These are phyloP conservation scores for Apodemia hepburni DNA, from an alignment of 2,888 invertebrate genomes.

Conservation along the genomic window DNA sequence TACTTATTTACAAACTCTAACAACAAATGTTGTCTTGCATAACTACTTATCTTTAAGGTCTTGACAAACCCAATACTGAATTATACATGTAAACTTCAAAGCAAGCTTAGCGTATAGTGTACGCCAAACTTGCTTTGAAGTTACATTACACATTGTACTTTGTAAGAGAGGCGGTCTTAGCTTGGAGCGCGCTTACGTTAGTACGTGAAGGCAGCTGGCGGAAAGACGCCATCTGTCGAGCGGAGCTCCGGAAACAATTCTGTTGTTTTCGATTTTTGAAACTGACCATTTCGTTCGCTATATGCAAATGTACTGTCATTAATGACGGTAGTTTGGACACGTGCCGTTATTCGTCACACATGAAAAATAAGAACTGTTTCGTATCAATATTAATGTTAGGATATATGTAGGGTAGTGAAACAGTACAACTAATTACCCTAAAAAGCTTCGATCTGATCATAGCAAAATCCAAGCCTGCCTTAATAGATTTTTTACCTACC, in stretches of 20 bases:
- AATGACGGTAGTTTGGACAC: slow-evolving; percentile 43
- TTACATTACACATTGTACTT: background rate
- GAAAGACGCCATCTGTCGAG: slow-evolving; percentile 75
- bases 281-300: slow-evolving; percentile 32
- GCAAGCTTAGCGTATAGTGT: background rate
- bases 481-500: too few relatives aligned
- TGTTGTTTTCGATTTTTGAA: slow-evolving; percentile 58
- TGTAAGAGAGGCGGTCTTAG: slow-evolving; percentile 40
- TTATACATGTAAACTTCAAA: background rate
- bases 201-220: slow-evolving; percentile 62
- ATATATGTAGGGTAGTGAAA: background rate
- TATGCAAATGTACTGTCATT: slow-evolving; percentile 30
- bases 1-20: too few relatives aligned
- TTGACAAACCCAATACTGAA: background rate
- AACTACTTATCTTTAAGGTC: too few relatives aligned
- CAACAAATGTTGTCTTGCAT: too few relatives aligned
- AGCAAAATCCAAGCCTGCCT: background rate
- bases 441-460: too few relatives aligned
- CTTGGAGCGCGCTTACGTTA: slow-evolving; percentile 40
- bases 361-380: slow-evolving; percentile 15
- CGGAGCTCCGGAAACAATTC: slow-evolving; percentile 68
- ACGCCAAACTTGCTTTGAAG: too few relatives aligned
- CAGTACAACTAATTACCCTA: background rate
- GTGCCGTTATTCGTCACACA: slow-evolving; percentile 39
- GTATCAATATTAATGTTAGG: background rate